Conservation (phyloP, 35 echinoderm and acorn worm genomes). For the Acanthaster planci region DNA sequence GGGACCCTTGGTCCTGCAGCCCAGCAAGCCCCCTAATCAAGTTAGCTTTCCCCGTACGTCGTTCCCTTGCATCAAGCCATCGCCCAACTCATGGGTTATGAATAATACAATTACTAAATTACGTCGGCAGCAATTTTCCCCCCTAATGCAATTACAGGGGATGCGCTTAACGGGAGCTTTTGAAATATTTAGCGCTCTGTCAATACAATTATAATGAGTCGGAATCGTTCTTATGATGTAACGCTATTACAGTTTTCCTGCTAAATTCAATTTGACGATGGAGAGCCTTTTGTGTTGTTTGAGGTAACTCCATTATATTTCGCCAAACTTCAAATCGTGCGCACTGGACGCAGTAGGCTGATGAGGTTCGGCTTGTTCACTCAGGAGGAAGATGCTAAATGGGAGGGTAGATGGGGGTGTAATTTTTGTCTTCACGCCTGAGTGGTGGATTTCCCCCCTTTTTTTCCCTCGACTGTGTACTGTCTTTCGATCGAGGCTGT, state of each 20-base stretch:
- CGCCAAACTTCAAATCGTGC: slow-evolving; percentile 4
- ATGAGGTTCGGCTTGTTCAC: slow-evolving; percentile 2
- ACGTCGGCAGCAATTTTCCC: slow-evolving; percentile 38
- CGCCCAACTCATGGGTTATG: slow-evolving; percentile 31
- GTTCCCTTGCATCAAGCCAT: slow-evolving; percentile 20
- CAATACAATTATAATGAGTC: slow-evolving; percentile 47
- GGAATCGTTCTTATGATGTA: slow-evolving; percentile 35
- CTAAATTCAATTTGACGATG: slow-evolving; percentile 50
- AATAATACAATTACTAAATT: slow-evolving; percentile 61
- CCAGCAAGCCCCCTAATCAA: slow-evolving; percentile 21
- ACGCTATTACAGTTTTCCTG: slow-evolving; percentile 53
- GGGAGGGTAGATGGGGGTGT: slow-evolving; percentile 19
- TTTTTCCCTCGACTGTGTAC: neutral
- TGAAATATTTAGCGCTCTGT: slow-evolving; percentile 49
- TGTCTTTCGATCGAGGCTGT: neutral
- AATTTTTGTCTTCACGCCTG: slow-evolving; percentile 14
- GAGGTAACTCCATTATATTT: slow-evolving; percentile 44
- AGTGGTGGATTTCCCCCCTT: neutral
- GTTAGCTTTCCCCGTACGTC: slow-evolving; percentile 22
- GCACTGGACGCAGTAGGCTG: neutral
- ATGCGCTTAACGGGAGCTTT: slow-evolving; percentile 39
- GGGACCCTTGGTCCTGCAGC: neutral
- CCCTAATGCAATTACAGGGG: slow-evolving; percentile 52
- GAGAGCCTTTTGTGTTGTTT: slow-evolving; percentile 38
- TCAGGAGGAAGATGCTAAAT: neutral